Conservation (phyloP, 2,113 vertebrate genomes). For the Grus americana region DNA sequence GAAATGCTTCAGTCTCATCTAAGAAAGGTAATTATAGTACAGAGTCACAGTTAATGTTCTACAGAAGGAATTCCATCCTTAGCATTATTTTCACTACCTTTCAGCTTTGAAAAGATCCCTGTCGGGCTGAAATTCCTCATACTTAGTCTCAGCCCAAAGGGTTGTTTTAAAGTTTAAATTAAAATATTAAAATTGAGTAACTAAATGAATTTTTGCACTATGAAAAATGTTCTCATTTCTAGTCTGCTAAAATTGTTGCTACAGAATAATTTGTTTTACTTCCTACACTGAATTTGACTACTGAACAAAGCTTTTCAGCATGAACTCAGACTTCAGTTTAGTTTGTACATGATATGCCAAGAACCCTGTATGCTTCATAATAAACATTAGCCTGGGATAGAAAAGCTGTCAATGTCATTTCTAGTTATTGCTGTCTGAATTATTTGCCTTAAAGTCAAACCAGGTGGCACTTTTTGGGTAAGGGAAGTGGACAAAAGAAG, state of each 20-base stretch:
- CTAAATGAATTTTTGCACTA: neutral
- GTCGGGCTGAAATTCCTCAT: neutral
- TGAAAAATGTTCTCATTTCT: neutral
- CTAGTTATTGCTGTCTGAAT: neutral
- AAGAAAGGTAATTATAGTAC: neutral
- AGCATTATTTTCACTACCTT: neutral
- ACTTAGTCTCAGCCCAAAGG: neutral
- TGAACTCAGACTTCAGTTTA: neutral
- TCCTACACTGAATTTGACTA: neutral
- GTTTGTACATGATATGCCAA: neutral
- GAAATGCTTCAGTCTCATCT: neutral
- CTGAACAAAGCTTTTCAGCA: neutral
- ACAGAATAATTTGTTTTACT: neutral
- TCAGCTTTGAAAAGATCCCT: neutral
- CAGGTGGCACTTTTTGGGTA: neutral
- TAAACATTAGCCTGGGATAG: neutral
- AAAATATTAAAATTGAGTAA: neutral
- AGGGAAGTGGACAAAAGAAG: neutral
- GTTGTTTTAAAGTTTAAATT: slow-evolving; percentile 2
- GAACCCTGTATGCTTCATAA: neutral
- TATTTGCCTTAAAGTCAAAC: neutral
- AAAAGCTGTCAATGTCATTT: neutral
- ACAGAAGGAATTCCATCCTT: neutral
- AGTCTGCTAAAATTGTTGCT: neutral
- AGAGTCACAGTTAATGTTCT: neutral